Evolutionary conservation across 2,888 invertebrate species (phyloP).

Genomic region (Sinelater perroti): DNA sequence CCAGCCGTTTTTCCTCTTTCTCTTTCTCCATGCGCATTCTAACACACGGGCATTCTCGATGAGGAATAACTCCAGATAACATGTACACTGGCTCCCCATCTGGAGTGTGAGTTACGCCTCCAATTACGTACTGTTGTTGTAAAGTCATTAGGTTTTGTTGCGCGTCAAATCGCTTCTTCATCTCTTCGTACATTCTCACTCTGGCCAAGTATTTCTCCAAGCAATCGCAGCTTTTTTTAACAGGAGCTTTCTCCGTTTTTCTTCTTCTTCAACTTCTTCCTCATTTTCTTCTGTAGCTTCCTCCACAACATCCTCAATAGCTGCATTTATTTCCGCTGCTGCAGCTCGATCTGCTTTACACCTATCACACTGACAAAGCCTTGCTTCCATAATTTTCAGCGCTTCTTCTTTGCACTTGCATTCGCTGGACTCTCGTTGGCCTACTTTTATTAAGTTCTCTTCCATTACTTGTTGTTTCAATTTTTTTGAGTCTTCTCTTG

Average conservation of each 20-base stretch:
- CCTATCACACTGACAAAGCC: slow-evolving; percentile 44
- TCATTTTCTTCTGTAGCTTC: not conserved
- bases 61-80: slow-evolving; percentile 35
- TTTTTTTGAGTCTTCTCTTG: no score
- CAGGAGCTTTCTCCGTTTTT: no score
- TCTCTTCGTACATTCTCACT: slow-evolving; percentile 40
- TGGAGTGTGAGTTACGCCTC: slow-evolving; percentile 44
- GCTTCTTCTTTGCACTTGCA: slow-evolving; percentile 45
- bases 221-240: slow-evolving; percentile 48
- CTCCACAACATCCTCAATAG: slow-evolving; percentile 35
- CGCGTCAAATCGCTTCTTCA: slow-evolving; percentile 30
- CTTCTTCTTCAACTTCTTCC: slow-evolving; percentile 23
- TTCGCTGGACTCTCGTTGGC: slow-evolving; percentile 7
- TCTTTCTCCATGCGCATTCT: slow-evolving; percentile 34
- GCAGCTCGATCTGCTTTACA: slow-evolving; percentile 41
- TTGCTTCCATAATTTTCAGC: slow-evolving; percentile 38
- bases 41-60: slow-evolving; percentile 12
- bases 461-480: no score
- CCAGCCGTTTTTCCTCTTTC: slow-evolving; percentile 45
- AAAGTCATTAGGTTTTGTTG: slow-evolving; percentile 36
- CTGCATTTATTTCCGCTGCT: slow-evolving; percentile 29
- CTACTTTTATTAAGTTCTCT: slow-evolving; percentile 16
- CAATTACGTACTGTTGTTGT: slow-evolving; percentile 36
- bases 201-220: slow-evolving; percentile 43
- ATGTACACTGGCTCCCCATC: slow-evolving; percentile 48